Evolutionary conservation across 1,140 invertebrate species (phyloP), one percentile per base, ranked within the genome.

Genomic region (Cydia amplana): DNA sequence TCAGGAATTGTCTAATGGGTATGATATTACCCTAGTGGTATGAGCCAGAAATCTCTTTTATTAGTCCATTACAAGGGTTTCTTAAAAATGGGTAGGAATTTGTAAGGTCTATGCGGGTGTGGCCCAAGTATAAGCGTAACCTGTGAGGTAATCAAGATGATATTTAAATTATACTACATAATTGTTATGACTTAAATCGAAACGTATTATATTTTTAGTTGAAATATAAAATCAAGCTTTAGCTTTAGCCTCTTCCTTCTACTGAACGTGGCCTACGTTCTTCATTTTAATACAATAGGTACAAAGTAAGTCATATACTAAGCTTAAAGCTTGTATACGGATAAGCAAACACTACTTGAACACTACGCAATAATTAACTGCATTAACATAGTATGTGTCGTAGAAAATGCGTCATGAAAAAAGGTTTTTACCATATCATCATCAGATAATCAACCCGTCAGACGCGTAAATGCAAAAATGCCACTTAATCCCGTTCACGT

Each of bases 381-480:
- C 28, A 28, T 4, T 25, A 1, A 28, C 28, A n/a, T 16, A 49
- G 46, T 49, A 16, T 4, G 46, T 49, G 46, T 49, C 14, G 7
- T 40, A 40, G 36, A 40, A 40, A 40, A 40, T 40, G 7, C 36
- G 36, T 40, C 36, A 1, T 23, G 10, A 23, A 60, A 60, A 7
- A 60, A 23, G 18, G 9, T 23, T 60, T 60, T 60, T 18, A 60
- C 55, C 55, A 60, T 60, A 60, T 60, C 55, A 60, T 60, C 55
- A 60, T 60, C 20, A 60, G 55, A 60, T 60, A 60, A 60, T 60
- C 55, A 60, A 60, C 55, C 55, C 7, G 55, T 60, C 51, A 18
- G n/a, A n/a, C 18, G 55, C 55, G 55, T 23, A 60, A 60, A 70
- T 70, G 28, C 65, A 70, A 70, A 70, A 70, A 28, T 36, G 32